Conservation (phyloP, 2,888 invertebrate genomes). For the Cordilura impudica region DNA sequence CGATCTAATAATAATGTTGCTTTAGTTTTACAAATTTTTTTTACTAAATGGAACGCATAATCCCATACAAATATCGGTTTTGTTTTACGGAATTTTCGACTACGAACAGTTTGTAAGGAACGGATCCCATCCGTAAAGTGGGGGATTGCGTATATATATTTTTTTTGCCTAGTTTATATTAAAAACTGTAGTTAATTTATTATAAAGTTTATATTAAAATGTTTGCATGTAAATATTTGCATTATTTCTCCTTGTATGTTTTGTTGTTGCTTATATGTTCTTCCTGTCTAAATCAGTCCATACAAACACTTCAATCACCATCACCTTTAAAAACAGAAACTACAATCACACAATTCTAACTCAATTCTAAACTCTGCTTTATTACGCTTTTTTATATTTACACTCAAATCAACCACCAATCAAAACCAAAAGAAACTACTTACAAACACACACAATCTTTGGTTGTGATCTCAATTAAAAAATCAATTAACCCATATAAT, state of each 20-base stretch:
- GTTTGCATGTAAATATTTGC: neutral
- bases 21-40: no score
- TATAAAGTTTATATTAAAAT: no score
- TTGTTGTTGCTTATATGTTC: neutral
- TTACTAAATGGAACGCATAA: no score
- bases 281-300: neutral
- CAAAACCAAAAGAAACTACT: conserved; percentile 9
- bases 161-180: no score
- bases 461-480: neutral
- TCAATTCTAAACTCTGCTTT: conserved; percentile 30
- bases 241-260: neutral
- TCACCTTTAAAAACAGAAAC: conserved; percentile 11
- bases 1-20: no score
- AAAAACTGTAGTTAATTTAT: no score
- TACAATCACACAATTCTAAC: conserved; percentile 2
- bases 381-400: conserved; percentile 34
- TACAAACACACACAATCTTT: neutral
- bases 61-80: no score
- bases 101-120: no score
- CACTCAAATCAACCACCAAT: conserved; percentile 10
- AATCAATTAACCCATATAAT: neutral
- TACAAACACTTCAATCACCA: neutral
- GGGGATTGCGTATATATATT: no score
- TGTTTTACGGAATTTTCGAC: no score
- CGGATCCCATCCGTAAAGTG: no score